Evolutionary conservation across 2,113 vertebrate genomes (phyloP).

Genomic region (Arenaria interpres): DNA sequence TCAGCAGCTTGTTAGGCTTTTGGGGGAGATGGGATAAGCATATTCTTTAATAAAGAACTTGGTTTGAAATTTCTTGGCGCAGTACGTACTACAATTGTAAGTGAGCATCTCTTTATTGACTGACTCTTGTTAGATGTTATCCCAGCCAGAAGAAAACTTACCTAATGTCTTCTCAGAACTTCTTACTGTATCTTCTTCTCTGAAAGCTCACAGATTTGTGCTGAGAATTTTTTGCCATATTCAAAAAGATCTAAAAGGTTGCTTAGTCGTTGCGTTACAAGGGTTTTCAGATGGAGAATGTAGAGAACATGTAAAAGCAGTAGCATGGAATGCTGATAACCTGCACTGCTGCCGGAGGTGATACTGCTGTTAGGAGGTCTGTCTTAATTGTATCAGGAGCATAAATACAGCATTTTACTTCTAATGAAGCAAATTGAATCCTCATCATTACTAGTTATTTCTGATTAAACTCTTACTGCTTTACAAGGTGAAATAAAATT

Average conservation of each 20-base stretch:
- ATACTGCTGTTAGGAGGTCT: neutral
- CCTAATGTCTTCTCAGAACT: neutral
- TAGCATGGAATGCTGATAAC: fast-evolving
- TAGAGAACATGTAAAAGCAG: neutral
- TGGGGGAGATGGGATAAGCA: neutral
- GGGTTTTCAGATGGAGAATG: neutral
- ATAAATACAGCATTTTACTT: neutral
- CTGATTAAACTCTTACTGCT: neutral
- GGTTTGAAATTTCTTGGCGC: neutral
- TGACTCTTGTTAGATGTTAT: neutral
- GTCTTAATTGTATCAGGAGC: neutral
- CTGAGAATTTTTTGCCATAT: neutral
- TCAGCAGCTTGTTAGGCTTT: neutral
- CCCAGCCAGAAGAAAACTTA: neutral
- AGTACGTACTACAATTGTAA: neutral
- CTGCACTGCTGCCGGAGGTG: neutral
- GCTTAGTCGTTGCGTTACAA: neutral
- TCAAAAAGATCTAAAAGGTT: neutral
- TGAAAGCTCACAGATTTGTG: neutral
- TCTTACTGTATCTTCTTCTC: neutral
- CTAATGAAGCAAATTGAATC: neutral
- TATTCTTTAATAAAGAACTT: neutral
- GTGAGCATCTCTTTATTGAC: neutral
- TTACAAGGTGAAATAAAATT: neutral
- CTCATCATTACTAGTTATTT: neutral